A percentile compares a stretch with the other conserved stretches of the same genome.
These are phyloP conservation scores for Diadumene lineata DNA, from an alignment of 92 coral and sea anemone genomes.

Conservation along the genomic window DNA sequence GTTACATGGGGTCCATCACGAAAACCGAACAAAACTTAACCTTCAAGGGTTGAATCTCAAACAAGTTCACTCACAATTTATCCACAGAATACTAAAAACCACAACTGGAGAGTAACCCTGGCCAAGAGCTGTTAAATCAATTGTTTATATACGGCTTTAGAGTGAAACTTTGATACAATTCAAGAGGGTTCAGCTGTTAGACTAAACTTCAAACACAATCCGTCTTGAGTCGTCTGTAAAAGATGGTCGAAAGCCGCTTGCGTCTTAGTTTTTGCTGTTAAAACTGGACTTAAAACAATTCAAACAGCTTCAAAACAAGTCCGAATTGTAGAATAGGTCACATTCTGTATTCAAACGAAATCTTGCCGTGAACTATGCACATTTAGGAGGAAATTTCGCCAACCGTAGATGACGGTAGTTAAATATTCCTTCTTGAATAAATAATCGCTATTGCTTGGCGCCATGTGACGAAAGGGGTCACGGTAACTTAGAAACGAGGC, in stretches of 20 bases:
- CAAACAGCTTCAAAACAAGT: background rate
- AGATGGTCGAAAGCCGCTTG: slow-evolving; percentile 36
- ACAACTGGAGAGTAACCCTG: background rate
- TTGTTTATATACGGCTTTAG: background rate
- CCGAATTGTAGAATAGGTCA: background rate
- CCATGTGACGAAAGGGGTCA: slow-evolving; percentile 70
- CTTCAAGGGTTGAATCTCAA: slow-evolving; percentile 12
- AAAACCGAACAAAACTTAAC: slow-evolving; percentile 19
- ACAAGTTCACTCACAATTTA: slow-evolving; percentile 9
- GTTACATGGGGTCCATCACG: slow-evolving; percentile 26
- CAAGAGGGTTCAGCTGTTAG: slow-evolving; percentile 11
- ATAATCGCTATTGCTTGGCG: slow-evolving; percentile 70
- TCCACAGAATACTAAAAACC: slow-evolving; percentile 8
- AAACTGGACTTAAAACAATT: background rate
- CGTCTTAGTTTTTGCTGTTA: slow-evolving; percentile 38
- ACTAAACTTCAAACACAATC: slow-evolving; percentile 12
- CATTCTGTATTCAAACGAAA: slow-evolving; percentile 6
- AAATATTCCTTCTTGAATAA: slow-evolving; percentile 63
- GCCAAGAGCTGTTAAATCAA: background rate
- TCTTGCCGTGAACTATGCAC: slow-evolving; percentile 27
- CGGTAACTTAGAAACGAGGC: slow-evolving; percentile 44
- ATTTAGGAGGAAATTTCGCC: slow-evolving; percentile 51
- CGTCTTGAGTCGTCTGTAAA: slow-evolving; percentile 15
- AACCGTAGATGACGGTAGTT: slow-evolving; percentile 64
- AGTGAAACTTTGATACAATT: background rate